Conservation (phyloP, 1,140 invertebrate species). For the Drosophila pectinifera region DNA sequence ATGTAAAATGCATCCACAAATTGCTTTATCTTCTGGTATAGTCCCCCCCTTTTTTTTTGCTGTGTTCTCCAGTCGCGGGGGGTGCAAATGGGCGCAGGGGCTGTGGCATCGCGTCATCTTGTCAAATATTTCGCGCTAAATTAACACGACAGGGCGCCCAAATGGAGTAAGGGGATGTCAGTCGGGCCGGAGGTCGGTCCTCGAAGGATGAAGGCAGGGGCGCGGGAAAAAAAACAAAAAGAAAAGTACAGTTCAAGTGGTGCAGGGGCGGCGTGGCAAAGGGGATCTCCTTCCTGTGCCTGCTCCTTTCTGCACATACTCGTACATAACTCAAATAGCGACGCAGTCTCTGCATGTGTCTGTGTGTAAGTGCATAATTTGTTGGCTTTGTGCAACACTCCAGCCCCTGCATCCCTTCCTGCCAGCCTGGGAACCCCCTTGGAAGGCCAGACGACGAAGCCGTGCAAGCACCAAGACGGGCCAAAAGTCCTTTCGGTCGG, state of each 20-base stretch:
- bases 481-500: conserved; percentile 39
- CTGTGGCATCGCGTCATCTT: conserved; percentile 73
- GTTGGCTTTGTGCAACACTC: conserved; percentile 71
- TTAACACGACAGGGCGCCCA: conserved; percentile 80
- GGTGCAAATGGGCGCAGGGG: conserved; percentile 14
- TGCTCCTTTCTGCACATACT: conserved; percentile 50
- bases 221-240: conserved; percentile 36
- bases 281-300: conserved; percentile 10
- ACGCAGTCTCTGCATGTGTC: conserved; percentile 24
- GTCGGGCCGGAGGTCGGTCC: conserved; percentile 53
- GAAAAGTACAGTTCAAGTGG: conserved; percentile 62
- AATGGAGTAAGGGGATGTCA: conserved; percentile 80
- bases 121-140: conserved; percentile 83
- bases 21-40: background rate
- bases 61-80: conserved; percentile 4
- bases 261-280: conserved; percentile 5
- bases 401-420: background rate
- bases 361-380: conserved; percentile 80
- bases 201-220: conserved; percentile 51
- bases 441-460: conserved; percentile 6
- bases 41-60: background rate
- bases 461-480: conserved; percentile 37
- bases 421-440: background rate
- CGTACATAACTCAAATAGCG: conserved; percentile 71
- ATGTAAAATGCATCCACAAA: background rate